Evolutionary conservation across 2,797 vertebrate genomes (phyloP).

Genomic region (Lithobates pipiens): DNA sequence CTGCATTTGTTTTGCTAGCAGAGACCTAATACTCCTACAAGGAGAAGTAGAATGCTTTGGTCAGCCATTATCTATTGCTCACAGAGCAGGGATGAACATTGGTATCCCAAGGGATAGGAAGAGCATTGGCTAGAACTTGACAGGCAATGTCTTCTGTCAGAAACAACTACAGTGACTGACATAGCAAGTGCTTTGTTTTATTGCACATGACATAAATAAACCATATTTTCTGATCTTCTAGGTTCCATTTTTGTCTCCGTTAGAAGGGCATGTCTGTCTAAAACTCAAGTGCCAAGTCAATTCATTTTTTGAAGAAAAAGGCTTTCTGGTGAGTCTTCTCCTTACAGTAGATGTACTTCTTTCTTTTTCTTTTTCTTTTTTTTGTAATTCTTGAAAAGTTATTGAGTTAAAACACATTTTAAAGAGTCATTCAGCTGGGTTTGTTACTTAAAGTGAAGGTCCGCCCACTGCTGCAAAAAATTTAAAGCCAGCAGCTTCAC

Average conservation of each 20-base stretch:
- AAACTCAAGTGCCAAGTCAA: conserved; percentile 93
- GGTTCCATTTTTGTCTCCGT: conserved; percentile 91
- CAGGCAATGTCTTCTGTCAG: background rate
- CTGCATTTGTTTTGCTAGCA: no score
- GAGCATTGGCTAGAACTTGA: background rate
- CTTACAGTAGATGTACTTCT: background rate
- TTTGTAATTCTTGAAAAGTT: no score
- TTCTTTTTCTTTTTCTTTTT: no score
- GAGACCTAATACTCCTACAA: background rate
- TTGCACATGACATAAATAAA: background rate
- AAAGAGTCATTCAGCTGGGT: no score
- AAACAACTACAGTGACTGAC: background rate
- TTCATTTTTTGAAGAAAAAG: conserved; percentile 86
- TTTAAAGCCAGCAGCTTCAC: no score
- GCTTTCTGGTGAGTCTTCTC: conserved; percentile 88
- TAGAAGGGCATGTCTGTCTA: conserved; percentile 93
- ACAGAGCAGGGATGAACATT: background rate
- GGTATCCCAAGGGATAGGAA: background rate
- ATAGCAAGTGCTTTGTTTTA: background rate
- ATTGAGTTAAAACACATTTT: no score
- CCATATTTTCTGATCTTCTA: conserved; percentile 63
- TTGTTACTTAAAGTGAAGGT: no score
- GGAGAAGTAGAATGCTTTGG: background rate
- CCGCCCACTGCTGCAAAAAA: no score
- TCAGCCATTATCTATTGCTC: background rate